phyloP scores from a whole-genome alignment of 2,888 invertebrate species.

The Achlya flavicornis region DNA sequence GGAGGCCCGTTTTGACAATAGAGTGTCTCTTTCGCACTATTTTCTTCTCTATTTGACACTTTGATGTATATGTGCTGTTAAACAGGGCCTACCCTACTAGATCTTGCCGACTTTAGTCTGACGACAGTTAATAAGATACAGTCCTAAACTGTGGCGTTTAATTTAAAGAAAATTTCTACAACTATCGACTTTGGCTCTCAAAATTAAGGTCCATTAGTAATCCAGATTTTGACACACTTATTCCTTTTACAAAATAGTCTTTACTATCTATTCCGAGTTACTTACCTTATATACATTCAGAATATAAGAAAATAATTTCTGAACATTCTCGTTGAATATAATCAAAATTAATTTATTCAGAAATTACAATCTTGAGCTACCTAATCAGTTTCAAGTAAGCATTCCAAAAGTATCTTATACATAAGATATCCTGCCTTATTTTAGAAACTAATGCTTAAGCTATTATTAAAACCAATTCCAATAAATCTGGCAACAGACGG shows the following conservation, averaged over 20 bases:
- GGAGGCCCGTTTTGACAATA: too few species aligned
- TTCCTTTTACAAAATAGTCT: not conserved
- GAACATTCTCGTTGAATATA: not conserved
- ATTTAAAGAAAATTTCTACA: not conserved
- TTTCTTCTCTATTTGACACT: too few species aligned
- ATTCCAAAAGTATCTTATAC: conserved; percentile 2
- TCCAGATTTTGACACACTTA: conserved; percentile 4
- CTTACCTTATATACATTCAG: not conserved
- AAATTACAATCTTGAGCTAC: not conserved
- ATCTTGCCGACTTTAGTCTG: not conserved
- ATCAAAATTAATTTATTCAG: not conserved
- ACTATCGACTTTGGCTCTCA: not conserved
- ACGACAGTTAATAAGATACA: not conserved
- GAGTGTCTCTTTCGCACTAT: too few species aligned
- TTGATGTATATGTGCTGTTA: too few species aligned
- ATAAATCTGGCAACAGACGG: conserved; percentile 7
- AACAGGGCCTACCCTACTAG: too few species aligned
- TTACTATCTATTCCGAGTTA: not conserved
- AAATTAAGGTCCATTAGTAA: not conserved
- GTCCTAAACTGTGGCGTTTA: not conserved
- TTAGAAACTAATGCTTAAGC: conserved; percentile 5
- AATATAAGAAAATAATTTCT: not conserved
- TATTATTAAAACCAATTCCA: conserved; percentile 12
- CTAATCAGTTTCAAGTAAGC: conserved; percentile 4
- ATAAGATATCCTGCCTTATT: not conserved